Evolutionary conservation across 2,888 invertebrate species (phyloP).

Genomic region (Chouioia cunea): DNA sequence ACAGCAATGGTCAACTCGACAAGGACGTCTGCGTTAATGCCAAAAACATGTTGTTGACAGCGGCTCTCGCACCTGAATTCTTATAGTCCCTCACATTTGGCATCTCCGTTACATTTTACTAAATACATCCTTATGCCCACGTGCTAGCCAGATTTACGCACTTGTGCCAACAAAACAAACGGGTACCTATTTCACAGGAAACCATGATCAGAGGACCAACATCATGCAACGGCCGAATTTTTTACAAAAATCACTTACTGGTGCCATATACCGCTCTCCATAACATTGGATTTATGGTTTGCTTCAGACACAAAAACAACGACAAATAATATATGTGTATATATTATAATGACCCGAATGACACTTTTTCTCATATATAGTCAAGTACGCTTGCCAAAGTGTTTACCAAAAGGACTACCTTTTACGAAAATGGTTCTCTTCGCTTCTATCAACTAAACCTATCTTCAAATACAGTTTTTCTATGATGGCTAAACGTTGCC

Average conservation of each 20-base stretch:
- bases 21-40: constrained; percentile 55
- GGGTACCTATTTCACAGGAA: constrained; percentile 25
- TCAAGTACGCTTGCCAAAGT: neutral
- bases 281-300: constrained; percentile 36
- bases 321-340: too few species aligned
- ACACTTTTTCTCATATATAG: too few species aligned
- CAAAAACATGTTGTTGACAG: constrained; percentile 58
- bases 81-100: neutral
- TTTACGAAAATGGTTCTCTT: constrained; percentile 9
- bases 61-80: constrained; percentile 51
- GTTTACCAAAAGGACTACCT: constrained; percentile 12
- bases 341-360: too few species aligned
- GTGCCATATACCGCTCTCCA: neutral
- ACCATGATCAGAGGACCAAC: neutral
- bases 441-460: neutral
- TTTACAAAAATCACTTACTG: constrained; percentile 10
- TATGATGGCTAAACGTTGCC: too few species aligned
- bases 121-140: constrained; percentile 15
- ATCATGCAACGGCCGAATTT: constrained; percentile 16
- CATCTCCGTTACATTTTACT: too few species aligned
- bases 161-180: constrained; percentile 5
- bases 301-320: neutral
- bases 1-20: constrained; percentile 37
- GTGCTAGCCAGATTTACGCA: constrained; percentile 41
- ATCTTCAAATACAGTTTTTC: neutral